These are phyloP conservation scores for Cryptoprocta ferox DNA, from an alignment of 2,797 vertebrate genomes.

Conservation along the genomic window DNA sequence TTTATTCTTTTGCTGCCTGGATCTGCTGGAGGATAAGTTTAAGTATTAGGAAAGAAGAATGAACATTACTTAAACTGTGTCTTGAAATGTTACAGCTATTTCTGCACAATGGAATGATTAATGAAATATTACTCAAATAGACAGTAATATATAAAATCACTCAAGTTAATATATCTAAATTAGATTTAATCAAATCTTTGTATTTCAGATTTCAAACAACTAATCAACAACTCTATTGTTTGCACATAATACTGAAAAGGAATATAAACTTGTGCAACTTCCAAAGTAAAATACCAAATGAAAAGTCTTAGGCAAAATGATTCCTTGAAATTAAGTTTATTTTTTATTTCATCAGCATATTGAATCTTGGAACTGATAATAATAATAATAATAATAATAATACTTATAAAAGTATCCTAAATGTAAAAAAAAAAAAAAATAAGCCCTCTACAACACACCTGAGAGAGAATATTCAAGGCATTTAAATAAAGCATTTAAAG, in stretches of 20 bases:
- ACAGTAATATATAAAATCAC: not conserved
- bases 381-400: not conserved
- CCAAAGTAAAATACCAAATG: conserved; percentile 16
- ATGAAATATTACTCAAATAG: not conserved
- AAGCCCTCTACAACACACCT: not conserved
- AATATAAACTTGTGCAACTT: not conserved
- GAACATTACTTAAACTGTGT: not conserved
- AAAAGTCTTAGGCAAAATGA: not conserved
- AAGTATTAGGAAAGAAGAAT: conserved; percentile 4
- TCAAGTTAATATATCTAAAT: not conserved
- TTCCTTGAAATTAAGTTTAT: not conserved
- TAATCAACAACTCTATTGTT: not conserved
- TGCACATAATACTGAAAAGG: not conserved
- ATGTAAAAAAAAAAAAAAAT: not conserved
- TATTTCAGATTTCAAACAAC: conserved; percentile 23
- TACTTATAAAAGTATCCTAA: not conserved
- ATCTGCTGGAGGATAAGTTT: not conserved
- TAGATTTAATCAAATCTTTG: not conserved
- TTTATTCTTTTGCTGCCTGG: not conserved
- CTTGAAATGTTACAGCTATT: not conserved
- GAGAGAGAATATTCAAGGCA: not conserved
- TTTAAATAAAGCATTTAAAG: not conserved
- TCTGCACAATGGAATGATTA: not conserved
- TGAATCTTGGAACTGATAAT: not conserved
- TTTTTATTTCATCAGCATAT: not conserved